A percentile compares a stretch with the other conserved stretches of the same genome.
Evolutionary conservation across 2,888 invertebrate species (phyloP).

Genomic region (Scaptomyza cyrtandrae): DNA sequence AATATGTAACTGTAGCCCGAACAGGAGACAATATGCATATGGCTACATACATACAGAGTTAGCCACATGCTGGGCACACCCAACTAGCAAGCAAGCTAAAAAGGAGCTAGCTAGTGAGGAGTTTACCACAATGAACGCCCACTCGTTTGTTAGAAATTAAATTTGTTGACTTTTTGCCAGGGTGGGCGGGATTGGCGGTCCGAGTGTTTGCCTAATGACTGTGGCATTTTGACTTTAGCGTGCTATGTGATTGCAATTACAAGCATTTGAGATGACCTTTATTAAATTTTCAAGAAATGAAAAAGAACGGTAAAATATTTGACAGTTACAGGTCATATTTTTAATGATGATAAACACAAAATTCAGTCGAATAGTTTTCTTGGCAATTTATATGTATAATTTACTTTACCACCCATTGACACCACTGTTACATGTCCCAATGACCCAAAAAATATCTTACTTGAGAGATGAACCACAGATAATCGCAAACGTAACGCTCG

Average conservation of each 20-base stretch:
- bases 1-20: conserved; percentile 22
- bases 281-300: conserved; percentile 15
- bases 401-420: too few relatives aligned
- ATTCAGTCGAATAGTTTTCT: not conserved
- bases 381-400: not conserved
- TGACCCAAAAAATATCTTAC: conserved; percentile 42
- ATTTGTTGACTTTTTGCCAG: conserved; percentile 62
- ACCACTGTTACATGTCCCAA: conserved; percentile 54
- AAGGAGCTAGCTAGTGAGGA: conserved; percentile 27
- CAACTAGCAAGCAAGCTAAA: conserved; percentile 26
- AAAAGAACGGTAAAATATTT: not conserved
- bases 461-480: conserved; percentile 25
- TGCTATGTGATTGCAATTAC: conserved; percentile 70
- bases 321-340: not conserved
- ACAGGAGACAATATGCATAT: conserved; percentile 59
- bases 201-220: conserved; percentile 61
- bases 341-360: conserved; percentile 1
- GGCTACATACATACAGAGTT: conserved; percentile 32
- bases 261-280: conserved; percentile 41
- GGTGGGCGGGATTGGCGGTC: conserved; percentile 5
- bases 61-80: conserved; percentile 72
- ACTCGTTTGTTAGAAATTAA: conserved; percentile 48
- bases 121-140: conserved; percentile 28
- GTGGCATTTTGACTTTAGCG: conserved; percentile 56
- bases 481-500: conserved; percentile 35